A percentile compares a stretch with the other conserved stretches of the same genome.
phyloP scores from a whole-genome alignment of 2,888 invertebrate species.

The Amblyjoppa proteus region DNA sequence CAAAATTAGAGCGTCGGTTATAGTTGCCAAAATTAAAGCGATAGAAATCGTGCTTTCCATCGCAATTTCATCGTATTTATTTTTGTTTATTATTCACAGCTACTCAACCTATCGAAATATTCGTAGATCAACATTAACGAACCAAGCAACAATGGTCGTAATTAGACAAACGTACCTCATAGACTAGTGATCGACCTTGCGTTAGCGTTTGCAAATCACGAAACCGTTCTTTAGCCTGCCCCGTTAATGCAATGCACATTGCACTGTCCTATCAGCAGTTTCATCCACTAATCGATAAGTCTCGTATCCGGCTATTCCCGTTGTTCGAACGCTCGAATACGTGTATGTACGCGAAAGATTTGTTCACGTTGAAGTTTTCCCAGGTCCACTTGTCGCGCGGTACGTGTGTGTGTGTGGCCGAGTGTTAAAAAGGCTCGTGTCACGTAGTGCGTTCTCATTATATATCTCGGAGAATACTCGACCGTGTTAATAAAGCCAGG shows the following conservation, averaged over 20 bases:
- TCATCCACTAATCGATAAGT: slow-evolving; percentile 30
- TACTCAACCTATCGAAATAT: background rate
- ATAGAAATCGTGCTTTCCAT: background rate
- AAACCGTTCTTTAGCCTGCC: background rate
- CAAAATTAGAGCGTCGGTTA: background rate
- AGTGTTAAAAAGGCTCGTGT: slow-evolving; percentile 35
- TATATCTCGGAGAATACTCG: slow-evolving; percentile 56
- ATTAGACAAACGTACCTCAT: background rate
- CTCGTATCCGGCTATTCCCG: background rate
- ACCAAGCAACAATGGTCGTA: background rate
- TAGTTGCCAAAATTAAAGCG: background rate
- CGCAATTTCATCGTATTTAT: background rate
- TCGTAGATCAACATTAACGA: background rate
- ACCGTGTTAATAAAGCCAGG: slow-evolving; percentile 56
- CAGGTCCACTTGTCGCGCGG: background rate
- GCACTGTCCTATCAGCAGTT: slow-evolving; percentile 4
- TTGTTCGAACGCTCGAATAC: background rate
- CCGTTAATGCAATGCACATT: slow-evolving; percentile 7
- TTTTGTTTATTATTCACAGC: background rate
- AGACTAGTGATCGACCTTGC: background rate
- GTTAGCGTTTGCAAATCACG: background rate
- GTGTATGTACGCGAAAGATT: background rate
- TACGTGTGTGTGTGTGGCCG: background rate
- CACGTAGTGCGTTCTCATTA: slow-evolving; percentile 46
- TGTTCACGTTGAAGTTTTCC: background rate